Conservation (phyloP, 1,140 invertebrate genomes). For the Oncopeltus fasciatus region DNA sequence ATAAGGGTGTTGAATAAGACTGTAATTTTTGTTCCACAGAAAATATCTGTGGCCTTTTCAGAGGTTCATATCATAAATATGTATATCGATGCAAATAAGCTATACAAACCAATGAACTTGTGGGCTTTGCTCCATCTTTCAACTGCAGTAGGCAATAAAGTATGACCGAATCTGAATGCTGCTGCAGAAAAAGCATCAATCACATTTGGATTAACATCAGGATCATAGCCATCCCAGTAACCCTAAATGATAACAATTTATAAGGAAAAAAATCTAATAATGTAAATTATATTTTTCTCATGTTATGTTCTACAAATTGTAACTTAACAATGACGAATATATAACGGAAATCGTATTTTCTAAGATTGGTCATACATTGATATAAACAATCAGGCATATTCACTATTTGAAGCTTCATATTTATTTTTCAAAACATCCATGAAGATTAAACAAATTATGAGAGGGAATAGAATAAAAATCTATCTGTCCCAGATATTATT, state of each 20-base stretch:
- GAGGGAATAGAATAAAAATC: too few relatives aligned
- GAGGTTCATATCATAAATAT: too few relatives aligned
- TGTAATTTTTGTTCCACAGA: too few relatives aligned
- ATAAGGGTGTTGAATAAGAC: too few relatives aligned
- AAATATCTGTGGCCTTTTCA: too few relatives aligned
- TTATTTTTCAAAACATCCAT: too few relatives aligned
- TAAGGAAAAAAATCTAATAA: conserved; percentile 17
- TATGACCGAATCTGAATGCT: conserved; percentile 81
- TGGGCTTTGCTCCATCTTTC: conserved; percentile 65
- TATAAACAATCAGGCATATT: neutral
- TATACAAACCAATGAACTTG: conserved; percentile 65
- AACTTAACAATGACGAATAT: too few relatives aligned
- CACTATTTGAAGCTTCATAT: too few relatives aligned
- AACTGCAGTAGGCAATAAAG: conserved; percentile 38
- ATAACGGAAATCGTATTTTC: too few relatives aligned
- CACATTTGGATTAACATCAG: conserved; percentile 42
- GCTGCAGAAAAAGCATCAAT: conserved; percentile 57
- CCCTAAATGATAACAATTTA: conserved; percentile 39
- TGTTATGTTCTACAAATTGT: neutral
- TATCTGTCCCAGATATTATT: too few relatives aligned
- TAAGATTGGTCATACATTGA: neutral
- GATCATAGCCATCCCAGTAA: conserved; percentile 74
- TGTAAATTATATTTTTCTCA: too few relatives aligned
- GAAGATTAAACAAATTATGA: too few relatives aligned
- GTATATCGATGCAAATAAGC: conserved; percentile 7